A percentile compares a stretch with the other conserved stretches of the same genome.
phyloP scores from a whole-genome alignment of 2,888 invertebrate species.

The Steromphala cineraria region DNA sequence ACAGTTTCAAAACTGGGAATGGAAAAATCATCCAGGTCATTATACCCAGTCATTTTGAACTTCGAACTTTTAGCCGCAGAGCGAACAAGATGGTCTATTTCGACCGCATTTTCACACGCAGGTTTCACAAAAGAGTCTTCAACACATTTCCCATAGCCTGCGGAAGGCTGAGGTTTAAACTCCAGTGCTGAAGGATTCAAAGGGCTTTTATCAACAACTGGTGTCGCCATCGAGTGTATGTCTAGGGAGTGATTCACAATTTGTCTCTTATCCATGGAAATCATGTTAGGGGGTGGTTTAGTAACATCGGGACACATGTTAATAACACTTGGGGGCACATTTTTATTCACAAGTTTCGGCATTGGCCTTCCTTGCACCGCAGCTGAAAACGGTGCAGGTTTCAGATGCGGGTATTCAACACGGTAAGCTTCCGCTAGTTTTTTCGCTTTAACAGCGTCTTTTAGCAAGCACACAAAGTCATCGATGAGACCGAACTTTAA shows the following conservation, averaged over 20 bases:
- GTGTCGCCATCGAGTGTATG: not conserved
- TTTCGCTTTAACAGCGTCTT: slow-evolving; percentile 47
- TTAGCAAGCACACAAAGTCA: slow-evolving; percentile 50
- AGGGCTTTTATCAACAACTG: not conserved
- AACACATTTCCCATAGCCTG: not conserved
- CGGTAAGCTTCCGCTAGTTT: slow-evolving; percentile 37
- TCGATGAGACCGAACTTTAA: slow-evolving; percentile 58
- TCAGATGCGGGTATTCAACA: not conserved
- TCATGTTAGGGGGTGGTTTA: not conserved
- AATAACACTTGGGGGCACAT: not conserved
- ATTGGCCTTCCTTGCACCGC: not conserved
- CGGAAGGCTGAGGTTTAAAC: slow-evolving; percentile 18
- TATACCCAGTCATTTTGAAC: not conserved
- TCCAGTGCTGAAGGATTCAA: slow-evolving; percentile 28
- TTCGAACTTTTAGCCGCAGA: not conserved
- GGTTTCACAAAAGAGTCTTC: not conserved
- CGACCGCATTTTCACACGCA: not conserved
- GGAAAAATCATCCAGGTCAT: slow-evolving; percentile 11
- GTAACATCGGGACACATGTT: not conserved
- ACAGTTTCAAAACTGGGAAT: not conserved
- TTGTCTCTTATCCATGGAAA: no score
- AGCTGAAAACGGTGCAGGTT: not conserved
- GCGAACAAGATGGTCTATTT: not conserved
- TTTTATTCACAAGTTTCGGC: not conserved
- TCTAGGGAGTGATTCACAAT: not conserved